phyloP scores from a whole-genome alignment of 2,888 invertebrate genomes.

The Caenorhabditis sp. region DNA sequence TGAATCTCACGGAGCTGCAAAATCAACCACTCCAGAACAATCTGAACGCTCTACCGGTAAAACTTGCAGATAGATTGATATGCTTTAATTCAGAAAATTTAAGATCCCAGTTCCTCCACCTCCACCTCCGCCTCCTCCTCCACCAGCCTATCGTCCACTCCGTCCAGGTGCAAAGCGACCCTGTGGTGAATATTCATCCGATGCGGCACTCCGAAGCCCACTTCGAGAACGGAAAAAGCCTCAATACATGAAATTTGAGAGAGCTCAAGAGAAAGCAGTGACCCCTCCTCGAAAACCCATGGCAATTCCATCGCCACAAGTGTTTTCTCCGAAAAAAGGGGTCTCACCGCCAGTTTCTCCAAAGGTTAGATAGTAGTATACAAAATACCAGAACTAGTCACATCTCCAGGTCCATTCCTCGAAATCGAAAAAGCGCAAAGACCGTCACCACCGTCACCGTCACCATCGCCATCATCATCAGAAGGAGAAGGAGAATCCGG shows the following conservation, averaged over 20 bases:
- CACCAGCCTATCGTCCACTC: not conserved
- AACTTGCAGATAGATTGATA: not conserved
- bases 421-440: not conserved
- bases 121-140: constrained; percentile 2
- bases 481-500: not conserved
- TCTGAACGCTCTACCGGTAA: not conserved
- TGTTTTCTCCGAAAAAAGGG: not conserved
- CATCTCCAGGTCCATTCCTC: not conserved
- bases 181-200: not conserved
- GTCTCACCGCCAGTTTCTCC: constrained; percentile 3
- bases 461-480: no score
- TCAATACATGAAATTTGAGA: not conserved
- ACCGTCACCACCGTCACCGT: not conserved
- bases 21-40: not conserved
- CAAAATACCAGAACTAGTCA: not conserved
- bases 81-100: not conserved
- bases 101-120: not conserved
- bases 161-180: constrained; percentile 1
- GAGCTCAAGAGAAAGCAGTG: not conserved
- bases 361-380: not conserved
- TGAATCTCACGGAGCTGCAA: constrained; percentile 5
- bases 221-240: not conserved
- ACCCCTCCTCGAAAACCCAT: not conserved
- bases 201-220: constrained; percentile 1
- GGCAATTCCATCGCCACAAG: not conserved